Evolutionary conservation across 1,140 invertebrate genomes (phyloP).

Genomic region (Pissodes strobi): DNA sequence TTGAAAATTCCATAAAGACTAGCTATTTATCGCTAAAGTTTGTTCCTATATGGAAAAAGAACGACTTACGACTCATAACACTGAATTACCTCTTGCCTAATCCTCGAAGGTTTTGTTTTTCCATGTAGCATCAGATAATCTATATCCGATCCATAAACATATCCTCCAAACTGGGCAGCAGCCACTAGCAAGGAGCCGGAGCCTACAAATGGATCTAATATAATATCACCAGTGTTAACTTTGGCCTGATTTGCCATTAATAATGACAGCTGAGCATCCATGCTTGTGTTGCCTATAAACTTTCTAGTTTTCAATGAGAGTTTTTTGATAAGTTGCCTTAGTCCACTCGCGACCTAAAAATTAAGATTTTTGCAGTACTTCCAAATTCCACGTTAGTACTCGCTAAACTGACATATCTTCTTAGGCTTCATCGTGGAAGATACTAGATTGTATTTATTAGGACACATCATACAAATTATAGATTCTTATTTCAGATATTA

Average conservation of each 20-base stretch:
- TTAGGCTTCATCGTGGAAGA: no score
- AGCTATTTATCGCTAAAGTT: no score
- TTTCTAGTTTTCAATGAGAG: constrained; percentile 86
- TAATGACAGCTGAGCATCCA: constrained; percentile 91
- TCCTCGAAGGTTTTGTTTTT: constrained; percentile 77
- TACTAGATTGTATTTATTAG: no score
- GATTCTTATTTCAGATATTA: no score
- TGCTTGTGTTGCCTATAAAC: constrained; percentile 97
- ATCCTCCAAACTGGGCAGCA: constrained; percentile 88
- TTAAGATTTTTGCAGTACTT: no score
- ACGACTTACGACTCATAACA: no score
- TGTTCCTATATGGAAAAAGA: no score
- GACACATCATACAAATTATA: no score
- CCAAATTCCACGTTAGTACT: no score
- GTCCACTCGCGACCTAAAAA: constrained; percentile 76
- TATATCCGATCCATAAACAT: constrained; percentile 90
- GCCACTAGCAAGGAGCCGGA: constrained; percentile 90
- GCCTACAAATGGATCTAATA: constrained; percentile 95
- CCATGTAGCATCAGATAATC: constrained; percentile 93
- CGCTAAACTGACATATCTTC: no score
- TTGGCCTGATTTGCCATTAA: constrained; percentile 93
- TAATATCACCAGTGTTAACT: constrained; percentile 72
- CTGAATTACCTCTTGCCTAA: constrained; percentile 71
- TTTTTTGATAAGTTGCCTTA: constrained; percentile 76
- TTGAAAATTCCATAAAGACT: no score